Evolutionary conservation across 64 coral and sea anemone species (phyloP).

Genomic region (Trachythela sp.): DNA sequence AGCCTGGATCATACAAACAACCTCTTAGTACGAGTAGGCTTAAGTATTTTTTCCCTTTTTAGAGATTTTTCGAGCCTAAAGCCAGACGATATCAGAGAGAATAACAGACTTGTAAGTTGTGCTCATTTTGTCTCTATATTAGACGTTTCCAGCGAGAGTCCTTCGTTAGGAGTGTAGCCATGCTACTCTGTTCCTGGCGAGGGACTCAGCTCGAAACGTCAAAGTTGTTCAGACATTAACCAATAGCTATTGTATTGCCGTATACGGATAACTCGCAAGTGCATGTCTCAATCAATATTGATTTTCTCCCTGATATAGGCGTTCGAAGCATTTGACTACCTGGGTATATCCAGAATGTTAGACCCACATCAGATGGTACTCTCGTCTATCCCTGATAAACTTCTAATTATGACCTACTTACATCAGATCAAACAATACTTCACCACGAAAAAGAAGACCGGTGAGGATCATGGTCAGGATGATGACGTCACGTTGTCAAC

Average conservation of each 20-base stretch:
- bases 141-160: too few species aligned
- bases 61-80: constrained; percentile 85
- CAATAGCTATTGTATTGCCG: too few species aligned
- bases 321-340: constrained; percentile 79
- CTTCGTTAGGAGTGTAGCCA: too few species aligned
- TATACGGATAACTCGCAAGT: too few species aligned
- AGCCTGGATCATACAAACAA: background rate
- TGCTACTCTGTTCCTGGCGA: too few species aligned
- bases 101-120: constrained; percentile 78
- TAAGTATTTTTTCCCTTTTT: constrained; percentile 9
- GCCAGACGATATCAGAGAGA: constrained; percentile 67
- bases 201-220: too few species aligned
- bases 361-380: constrained; percentile 75
- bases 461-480: background rate
- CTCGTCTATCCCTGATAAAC: constrained; percentile 79
- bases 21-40: too few species aligned
- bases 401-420: constrained; percentile 89
- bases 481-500: background rate
- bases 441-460: constrained; percentile 25
- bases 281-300: background rate
- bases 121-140: background rate
- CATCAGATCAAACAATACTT: constrained; percentile 87
- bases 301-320: constrained; percentile 38
- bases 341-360: constrained; percentile 75
- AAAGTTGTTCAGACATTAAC: too few species aligned